phyloP scores from a whole-genome alignment of 2,113 vertebrate genomes.

The Python bivittatus region DNA sequence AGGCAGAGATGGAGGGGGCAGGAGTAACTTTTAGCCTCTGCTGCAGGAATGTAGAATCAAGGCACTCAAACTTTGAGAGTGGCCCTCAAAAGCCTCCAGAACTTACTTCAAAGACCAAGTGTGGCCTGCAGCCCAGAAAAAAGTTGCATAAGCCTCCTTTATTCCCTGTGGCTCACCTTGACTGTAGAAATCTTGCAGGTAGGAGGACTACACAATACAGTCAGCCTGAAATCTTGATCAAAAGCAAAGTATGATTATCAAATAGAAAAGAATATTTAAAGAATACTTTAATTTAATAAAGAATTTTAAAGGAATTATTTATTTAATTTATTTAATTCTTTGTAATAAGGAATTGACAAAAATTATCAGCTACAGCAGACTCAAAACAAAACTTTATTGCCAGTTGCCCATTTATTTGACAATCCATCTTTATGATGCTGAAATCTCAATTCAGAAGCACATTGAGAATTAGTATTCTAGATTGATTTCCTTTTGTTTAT shows the following conservation, averaged over 20 bases:
- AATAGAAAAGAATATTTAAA: neutral
- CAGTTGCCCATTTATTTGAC: neutral
- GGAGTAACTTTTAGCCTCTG: neutral
- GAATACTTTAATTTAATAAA: no score
- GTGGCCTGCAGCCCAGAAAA: neutral
- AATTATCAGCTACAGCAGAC: neutral
- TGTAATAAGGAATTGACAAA: neutral
- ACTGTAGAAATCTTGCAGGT: no score
- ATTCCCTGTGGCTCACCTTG: neutral
- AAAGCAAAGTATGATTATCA: neutral
- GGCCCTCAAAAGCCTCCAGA: neutral
- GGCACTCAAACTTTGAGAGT: neutral
- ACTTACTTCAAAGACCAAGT: neutral
- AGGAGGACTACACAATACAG: neutral
- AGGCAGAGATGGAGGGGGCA: neutral
- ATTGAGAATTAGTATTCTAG: slow-evolving; percentile 11
- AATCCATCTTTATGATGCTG: neutral
- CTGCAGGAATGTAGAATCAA: neutral
- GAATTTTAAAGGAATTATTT: neutral
- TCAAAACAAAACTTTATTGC: slow-evolving; percentile 1
- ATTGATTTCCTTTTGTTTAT: slow-evolving; percentile 13
- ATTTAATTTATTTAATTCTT: neutral
- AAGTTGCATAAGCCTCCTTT: neutral
- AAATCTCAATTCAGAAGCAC: slow-evolving; percentile 23
- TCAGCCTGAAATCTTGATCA: neutral